phyloP scores from a whole-genome alignment of 2,113 vertebrate species.

The Sphyrna mokarran region DNA sequence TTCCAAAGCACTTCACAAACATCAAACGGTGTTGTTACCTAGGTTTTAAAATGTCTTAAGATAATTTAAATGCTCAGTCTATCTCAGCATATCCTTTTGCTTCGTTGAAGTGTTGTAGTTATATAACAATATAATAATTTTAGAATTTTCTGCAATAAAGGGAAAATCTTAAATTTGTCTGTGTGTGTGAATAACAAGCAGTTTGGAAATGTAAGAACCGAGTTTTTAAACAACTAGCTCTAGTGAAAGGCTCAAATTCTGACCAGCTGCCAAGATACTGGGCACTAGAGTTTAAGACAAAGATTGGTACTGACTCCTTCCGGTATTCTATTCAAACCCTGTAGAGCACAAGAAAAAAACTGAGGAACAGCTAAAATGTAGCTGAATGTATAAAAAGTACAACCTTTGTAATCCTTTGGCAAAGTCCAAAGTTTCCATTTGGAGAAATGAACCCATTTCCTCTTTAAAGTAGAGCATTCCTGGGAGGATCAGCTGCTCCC shows the following conservation, averaged over 20 bases:
- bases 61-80: background rate
- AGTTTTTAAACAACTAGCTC: no score
- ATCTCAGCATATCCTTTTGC: background rate
- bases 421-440: background rate
- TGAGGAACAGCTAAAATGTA: background rate
- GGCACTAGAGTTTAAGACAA: background rate
- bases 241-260: background rate
- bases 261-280: background rate
- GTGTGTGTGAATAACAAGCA: background rate
- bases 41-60: background rate
- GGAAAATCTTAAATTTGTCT: background rate
- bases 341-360: background rate
- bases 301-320: background rate
- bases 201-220: no score
- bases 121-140: no score
- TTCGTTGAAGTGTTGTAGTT: background rate
- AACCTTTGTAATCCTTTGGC: background rate
- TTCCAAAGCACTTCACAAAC: background rate
- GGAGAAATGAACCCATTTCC: background rate
- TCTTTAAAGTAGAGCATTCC: background rate
- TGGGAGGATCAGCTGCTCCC: background rate
- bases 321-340: no score
- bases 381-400: background rate
- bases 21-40: background rate
- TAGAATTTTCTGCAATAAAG: background rate